These are phyloP conservation scores for Aphelinus atriplicis DNA, from an alignment of 1,140 invertebrate species.

Conservation along the genomic window DNA sequence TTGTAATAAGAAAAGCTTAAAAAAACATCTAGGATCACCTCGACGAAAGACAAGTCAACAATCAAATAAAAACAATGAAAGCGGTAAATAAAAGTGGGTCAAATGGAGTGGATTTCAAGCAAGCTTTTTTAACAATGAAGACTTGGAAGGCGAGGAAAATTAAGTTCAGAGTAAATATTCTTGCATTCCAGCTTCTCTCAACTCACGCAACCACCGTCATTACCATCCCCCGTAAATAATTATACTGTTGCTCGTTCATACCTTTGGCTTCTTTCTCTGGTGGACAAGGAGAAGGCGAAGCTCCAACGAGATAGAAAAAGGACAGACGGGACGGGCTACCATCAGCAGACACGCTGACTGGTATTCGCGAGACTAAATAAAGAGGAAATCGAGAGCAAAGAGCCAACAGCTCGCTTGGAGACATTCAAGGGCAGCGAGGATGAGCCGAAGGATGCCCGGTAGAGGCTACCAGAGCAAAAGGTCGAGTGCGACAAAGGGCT, in stretches of 20 bases:
- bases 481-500: conserved; percentile 26
- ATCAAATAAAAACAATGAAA: conserved; percentile 22
- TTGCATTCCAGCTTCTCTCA: not conserved
- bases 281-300: no score
- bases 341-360: conserved; percentile 28
- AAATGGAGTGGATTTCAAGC: conserved; percentile 13
- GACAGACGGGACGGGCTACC: not conserved
- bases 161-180: conserved; percentile 2
- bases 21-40: no score
- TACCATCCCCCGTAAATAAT: not conserved
- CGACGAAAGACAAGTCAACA: conserved; percentile 6
- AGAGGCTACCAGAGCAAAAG: conserved; percentile 9
- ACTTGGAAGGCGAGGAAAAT: not conserved
- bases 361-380: conserved; percentile 13
- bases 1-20: no score
- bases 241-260: no score
- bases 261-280: no score
- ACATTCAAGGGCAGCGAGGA: conserved; percentile 38
- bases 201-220: not conserved
- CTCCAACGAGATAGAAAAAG: conserved; percentile 1
- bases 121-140: no score
- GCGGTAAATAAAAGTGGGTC: conserved; percentile 47
- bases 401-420: conserved; percentile 5
- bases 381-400: conserved; percentile 37
- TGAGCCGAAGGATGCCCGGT: conserved; percentile 37